These are phyloP conservation scores for Dugesia japonica DNA, from an alignment of 2,888 invertebrate species.

Conservation along the genomic window DNA sequence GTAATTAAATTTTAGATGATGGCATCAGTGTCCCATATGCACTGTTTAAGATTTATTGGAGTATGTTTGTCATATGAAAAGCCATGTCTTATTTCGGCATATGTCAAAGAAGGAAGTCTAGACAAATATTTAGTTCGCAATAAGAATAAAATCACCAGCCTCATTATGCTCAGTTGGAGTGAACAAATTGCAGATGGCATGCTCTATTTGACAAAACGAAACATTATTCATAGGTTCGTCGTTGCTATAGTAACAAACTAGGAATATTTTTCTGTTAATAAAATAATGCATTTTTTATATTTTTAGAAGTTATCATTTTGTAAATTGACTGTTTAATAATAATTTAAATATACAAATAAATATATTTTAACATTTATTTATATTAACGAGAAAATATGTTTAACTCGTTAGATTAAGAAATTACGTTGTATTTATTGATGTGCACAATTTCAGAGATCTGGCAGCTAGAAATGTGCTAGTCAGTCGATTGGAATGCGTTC, in stretches of 20 bases:
- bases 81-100: constrained; percentile 32
- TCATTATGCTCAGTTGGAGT: constrained; percentile 55
- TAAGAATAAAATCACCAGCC: constrained; percentile 20
- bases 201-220: constrained; percentile 83
- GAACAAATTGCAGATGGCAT: constrained; percentile 90
- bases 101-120: constrained; percentile 31
- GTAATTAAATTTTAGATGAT: constrained; percentile 27
- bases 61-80: constrained; percentile 28
- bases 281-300: not conserved
- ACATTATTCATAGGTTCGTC: constrained; percentile 64
- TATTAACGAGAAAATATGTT: no score
- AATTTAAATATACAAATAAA: no score
- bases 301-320: no score
- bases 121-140: constrained; percentile 23
- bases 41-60: constrained; percentile 35
- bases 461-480: constrained; percentile 93
- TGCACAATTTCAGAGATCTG: constrained; percentile 62
- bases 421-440: no score
- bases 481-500: constrained; percentile 24
- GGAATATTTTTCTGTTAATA: not conserved
- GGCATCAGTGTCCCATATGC: constrained; percentile 34
- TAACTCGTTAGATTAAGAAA: no score
- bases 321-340: no score
- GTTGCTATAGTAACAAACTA: not conserved
- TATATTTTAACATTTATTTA: no score